Evolutionary conservation across 2,797 vertebrate species (phyloP), one percentile per base, ranked within the genome.

Genomic region (Muscicapa striata): DNA sequence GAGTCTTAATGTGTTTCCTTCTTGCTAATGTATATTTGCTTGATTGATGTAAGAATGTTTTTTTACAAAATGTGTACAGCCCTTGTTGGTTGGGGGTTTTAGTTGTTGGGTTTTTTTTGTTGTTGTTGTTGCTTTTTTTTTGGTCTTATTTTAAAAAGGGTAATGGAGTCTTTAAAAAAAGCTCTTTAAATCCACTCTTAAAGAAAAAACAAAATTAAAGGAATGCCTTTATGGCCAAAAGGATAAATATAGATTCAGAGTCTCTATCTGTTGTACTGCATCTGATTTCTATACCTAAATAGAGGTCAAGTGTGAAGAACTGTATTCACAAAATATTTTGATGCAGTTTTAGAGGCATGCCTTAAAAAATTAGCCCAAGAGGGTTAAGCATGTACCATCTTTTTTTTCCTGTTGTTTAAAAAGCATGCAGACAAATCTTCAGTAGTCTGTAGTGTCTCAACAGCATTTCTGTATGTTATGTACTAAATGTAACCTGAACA

Each of bases 1-100:
- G 51, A 95, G 74, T 79, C 73, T 96, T 83, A 92, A 94, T 95
- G 75, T 70, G 88, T 95, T 92, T 94, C 51, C 63, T 55, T 82
- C 57, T 90, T 95, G 84, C 66, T 95, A 95, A 96, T 91, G 62
- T 83, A 84, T 80, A 84, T 73, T 84, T 52, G 54, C 13, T 75
- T 96, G 89, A 84, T 87, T 92, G 93, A 92, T 91, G 45, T 66
- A 80, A 72, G 62, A 32, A 52, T 79, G 38, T 34, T 74, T 74
- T 74, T 87, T 75, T 90, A 21, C 57, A 91, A 89, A 76, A 93
- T 95, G 87, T 55, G 78, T 85, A 27, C 38, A 81, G 32, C 30
- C 14, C 15, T 15, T 68, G 17, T 49, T 86, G 40, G 24, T 17
- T 86, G 73, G 8, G 8, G 7, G 8, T 63, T 45, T 46, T n/a